Evolutionary conservation across 2,888 invertebrate genomes (phyloP).

Genomic region (Suillia variegata): DNA sequence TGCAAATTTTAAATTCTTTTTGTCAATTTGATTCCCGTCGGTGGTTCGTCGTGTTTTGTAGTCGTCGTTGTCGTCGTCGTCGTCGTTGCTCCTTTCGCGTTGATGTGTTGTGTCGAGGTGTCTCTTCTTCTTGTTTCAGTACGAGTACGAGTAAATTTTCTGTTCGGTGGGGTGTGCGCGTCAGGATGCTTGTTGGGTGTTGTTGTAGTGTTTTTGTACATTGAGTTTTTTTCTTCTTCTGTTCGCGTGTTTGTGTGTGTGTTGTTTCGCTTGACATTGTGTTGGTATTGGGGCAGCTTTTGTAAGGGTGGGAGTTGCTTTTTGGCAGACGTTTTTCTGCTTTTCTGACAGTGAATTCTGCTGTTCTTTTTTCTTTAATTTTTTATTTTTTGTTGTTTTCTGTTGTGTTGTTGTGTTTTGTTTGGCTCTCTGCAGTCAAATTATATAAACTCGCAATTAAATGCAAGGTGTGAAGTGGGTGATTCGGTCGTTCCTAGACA

Average conservation of each 20-base stretch:
- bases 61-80: conserved; percentile 4
- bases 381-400: too few species aligned
- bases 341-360: conserved; percentile 7
- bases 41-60: conserved; percentile 5
- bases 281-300: neutral
- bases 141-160: neutral
- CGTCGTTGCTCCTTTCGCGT: conserved; percentile 10
- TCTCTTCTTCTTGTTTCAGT: neutral
- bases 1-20: conserved; percentile 28
- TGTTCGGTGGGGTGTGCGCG: neutral
- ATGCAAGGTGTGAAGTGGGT: conserved; percentile 12
- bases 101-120: conserved; percentile 6
- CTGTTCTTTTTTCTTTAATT: too few species aligned
- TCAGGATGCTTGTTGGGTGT: neutral
- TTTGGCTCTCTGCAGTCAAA: neutral
- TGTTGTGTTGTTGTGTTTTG: too few species aligned
- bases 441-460: conserved; percentile 18
- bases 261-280: neutral
- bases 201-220: neutral
- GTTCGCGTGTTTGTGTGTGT: neutral
- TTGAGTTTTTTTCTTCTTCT: neutral
- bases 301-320: conserved; percentile 7
- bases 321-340: conserved; percentile 9
- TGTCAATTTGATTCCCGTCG: conserved; percentile 33
- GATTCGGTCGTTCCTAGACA: neutral